Conservation (phyloP, 2,888 invertebrate species). For the Dynastes maya region DNA sequence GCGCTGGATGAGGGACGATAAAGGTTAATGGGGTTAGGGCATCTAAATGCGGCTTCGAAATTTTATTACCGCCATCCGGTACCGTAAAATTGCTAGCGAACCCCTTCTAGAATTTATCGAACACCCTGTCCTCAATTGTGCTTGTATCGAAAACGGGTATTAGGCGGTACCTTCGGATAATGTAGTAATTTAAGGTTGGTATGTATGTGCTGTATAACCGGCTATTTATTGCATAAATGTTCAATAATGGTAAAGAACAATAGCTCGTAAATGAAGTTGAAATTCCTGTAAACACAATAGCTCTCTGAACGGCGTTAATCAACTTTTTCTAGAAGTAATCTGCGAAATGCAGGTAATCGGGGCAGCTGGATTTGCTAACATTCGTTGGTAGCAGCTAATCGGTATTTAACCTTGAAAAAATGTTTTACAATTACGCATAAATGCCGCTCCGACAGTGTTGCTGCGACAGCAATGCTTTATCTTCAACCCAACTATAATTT, state of each 20-base stretch:
- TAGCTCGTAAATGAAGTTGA: neutral
- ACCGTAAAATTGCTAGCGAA: constrained; percentile 24
- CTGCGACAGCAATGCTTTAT: no score
- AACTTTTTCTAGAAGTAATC: neutral
- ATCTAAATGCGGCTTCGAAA: constrained; percentile 44
- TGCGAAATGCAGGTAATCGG: no score
- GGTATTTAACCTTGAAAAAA: no score
- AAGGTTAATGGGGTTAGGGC: constrained; percentile 52
- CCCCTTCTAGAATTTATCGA: constrained; percentile 32
- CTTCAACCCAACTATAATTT: no score
- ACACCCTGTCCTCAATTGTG: constrained; percentile 20
- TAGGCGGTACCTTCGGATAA: neutral
- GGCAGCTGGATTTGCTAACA: no score
- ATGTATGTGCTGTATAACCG: neutral
- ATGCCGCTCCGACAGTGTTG: no score
- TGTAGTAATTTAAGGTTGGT: constrained; percentile 17
- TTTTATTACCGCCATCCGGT: constrained; percentile 32
- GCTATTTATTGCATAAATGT: neutral
- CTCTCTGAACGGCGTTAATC: neutral
- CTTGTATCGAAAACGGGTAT: constrained; percentile 6
- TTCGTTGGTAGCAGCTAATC: no score
- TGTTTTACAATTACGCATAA: no score
- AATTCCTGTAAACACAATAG: neutral
- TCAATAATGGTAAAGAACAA: neutral
- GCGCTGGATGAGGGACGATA: constrained; percentile 53